Evolutionary conservation across 1,140 invertebrate species (phyloP).

Genomic region (Panagrolaimus sp.): DNA sequence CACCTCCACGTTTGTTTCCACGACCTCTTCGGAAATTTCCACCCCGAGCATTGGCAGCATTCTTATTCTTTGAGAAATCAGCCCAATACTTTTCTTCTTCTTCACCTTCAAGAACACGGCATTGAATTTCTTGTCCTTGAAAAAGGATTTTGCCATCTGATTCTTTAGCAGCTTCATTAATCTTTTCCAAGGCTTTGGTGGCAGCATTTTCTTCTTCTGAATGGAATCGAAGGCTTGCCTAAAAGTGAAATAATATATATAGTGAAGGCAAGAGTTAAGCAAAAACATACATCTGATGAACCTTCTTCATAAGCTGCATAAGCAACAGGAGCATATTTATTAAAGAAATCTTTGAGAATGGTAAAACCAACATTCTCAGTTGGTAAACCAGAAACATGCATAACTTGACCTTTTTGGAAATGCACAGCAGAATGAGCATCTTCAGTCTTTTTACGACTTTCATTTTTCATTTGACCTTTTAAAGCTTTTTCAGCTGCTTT

Average conservation of each 20-base stretch:
- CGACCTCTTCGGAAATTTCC: constrained; percentile 29
- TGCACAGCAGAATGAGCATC: constrained; percentile 30
- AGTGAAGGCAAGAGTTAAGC: constrained; percentile 65
- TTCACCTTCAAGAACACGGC: constrained; percentile 72
- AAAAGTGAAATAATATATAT: constrained; percentile 69
- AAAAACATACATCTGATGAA: constrained; percentile 32
- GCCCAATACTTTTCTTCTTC: constrained; percentile 63
- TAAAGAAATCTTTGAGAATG: constrained; percentile 46
- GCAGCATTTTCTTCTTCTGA: constrained; percentile 70
- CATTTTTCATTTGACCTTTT: constrained; percentile 61
- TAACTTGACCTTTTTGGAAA: constrained; percentile 49
- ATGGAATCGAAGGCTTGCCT: constrained; percentile 70
- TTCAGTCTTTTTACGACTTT: constrained; percentile 35
- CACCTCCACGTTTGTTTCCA: constrained; percentile 27
- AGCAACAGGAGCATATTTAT: constrained; percentile 43
- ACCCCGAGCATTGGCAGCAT: constrained; percentile 29
- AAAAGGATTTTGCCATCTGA: constrained; percentile 61
- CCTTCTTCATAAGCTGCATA: constrained; percentile 48
- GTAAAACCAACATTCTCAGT: neutral
- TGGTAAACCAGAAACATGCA: constrained; percentile 46
- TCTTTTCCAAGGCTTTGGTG: constrained; percentile 67
- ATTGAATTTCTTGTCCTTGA: constrained; percentile 69
- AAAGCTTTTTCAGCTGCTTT: constrained; percentile 58
- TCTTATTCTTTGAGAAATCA: constrained; percentile 48
- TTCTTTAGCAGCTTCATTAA: constrained; percentile 54